Evolutionary conservation across 2,888 invertebrate genomes (phyloP).

Genomic region (Chrysodeixis includens): DNA sequence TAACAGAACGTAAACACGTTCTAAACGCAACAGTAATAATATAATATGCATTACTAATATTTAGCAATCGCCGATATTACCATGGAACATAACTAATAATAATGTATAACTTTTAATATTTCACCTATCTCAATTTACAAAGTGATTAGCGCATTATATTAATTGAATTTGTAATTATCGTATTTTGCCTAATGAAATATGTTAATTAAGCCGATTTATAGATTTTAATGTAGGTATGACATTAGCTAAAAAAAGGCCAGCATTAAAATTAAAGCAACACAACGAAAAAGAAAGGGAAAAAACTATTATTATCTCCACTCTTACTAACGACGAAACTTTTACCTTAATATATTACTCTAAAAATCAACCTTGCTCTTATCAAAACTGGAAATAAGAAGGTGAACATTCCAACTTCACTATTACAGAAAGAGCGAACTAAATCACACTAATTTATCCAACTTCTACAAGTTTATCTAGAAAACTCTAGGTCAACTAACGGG

Average conservation of each 20-base stretch:
- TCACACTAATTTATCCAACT: not conserved
- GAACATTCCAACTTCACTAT: not conserved
- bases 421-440: not conserved
- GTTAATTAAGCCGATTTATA: not conserved
- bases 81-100: too few relatives aligned
- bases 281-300: too few relatives aligned
- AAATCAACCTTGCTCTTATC: too few relatives aligned
- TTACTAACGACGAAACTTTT: too few relatives aligned
- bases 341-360: too few relatives aligned
- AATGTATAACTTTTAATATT: too few relatives aligned
- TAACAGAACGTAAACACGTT: not conserved
- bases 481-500: constrained; percentile 1
- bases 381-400: too few relatives aligned
- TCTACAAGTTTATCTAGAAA: not conserved
- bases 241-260: too few relatives aligned
- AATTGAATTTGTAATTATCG: not conserved
- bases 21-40: not conserved
- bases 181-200: not conserved
- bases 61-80: not conserved
- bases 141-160: not conserved
- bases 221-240: not conserved
- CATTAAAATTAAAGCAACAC: too few relatives aligned
- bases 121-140: not conserved
- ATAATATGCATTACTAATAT: not conserved
- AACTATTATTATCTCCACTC: too few relatives aligned